Base-by-base conservation (phyloP, 2,888 invertebrate genomes). In the Nipponacmea schrenckii region DNA sequence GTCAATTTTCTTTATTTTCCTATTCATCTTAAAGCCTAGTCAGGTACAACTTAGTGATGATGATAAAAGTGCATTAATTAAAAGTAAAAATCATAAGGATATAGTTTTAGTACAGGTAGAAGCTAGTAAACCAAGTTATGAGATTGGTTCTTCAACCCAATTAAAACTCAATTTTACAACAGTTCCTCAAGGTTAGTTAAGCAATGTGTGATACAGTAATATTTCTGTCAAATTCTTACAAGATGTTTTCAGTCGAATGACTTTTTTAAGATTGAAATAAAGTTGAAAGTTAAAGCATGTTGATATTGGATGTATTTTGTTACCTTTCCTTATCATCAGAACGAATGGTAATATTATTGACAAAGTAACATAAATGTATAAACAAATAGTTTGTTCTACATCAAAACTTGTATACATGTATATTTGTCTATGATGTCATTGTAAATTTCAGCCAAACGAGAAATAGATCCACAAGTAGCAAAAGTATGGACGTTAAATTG, bases 401-500 rank as follows among this genome's bases (percentile, higher is more conserved):
- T 31, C 5, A 31, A 31, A 5, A 31, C 31, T 31, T 31, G 2
- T n/a, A n/a, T n/a, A n/a, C n/a, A n/a, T n/a, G 2, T 31, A 31
- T 31, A 5, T 31, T 31, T 31, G 31, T 31, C 31, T 31, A 31
- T 31, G 2, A 31, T 31, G 2, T 31, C 2, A 31, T 31, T 39
- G 8, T 39, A 10, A 39, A 50, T 26, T 31, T 24, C 27, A 45
- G 45, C 12, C 12, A 48, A 39, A 45, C 20, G 10, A 45, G 66
- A 62, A 72, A 68, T 69, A 12, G 74, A 75, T 73, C 78, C 74
- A 10, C 77, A 79, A 39, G 84, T 86, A 12, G 86, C 87, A 4
- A 83, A 89, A 71, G 92, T 94, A 2, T 96, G 96, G 96, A 94
- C 94, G 88, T 88, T 96, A 64, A 93, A 94, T 74, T 91, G 92